Evolutionary conservation across 2,888 invertebrate genomes (phyloP).

Genomic region (Crossocerus cetratus): DNA sequence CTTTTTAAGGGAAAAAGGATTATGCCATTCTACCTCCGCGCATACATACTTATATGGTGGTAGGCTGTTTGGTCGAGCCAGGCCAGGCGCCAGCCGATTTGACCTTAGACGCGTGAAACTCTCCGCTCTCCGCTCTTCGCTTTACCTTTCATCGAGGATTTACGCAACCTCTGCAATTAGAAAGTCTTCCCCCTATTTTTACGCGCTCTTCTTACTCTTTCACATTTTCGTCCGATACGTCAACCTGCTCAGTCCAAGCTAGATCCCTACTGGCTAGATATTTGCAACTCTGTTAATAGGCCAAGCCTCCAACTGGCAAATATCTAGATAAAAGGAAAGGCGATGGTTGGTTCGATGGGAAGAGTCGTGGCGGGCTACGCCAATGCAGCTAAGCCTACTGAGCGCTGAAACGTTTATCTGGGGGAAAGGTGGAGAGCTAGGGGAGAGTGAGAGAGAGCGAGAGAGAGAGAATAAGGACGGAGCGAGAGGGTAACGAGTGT

Average conservation of each 20-base stretch:
- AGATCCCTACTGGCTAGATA: not conserved
- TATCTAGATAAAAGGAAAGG: too few species aligned
- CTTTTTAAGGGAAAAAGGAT: too few species aligned
- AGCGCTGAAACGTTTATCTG: slow-evolving; percentile 55
- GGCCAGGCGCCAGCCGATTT: not conserved
- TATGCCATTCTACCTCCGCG: too few species aligned
- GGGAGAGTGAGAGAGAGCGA: slow-evolving; percentile 41
- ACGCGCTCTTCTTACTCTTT: not conserved
- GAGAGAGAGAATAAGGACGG: slow-evolving; percentile 16
- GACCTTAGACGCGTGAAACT: not conserved
- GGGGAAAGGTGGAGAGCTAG: slow-evolving; percentile 41
- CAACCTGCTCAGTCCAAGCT: not conserved
- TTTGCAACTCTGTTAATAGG: not conserved
- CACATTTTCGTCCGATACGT: not conserved
- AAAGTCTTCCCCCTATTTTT: not conserved
- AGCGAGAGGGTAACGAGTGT: slow-evolving; percentile 13
- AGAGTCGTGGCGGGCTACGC: slow-evolving; percentile 35
- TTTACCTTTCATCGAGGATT: not conserved
- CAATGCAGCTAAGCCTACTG: slow-evolving; percentile 46
- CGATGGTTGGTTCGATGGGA: not conserved
- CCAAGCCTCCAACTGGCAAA: not conserved
- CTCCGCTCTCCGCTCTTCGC: too few species aligned
- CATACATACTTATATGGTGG: too few species aligned
- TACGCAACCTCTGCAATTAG: not conserved
- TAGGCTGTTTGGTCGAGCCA: too few species aligned